Evolutionary conservation across 2,888 invertebrate genomes (phyloP), one percentile per base, ranked within the genome.

Genomic region (Drosophila suboccidentalis): DNA sequence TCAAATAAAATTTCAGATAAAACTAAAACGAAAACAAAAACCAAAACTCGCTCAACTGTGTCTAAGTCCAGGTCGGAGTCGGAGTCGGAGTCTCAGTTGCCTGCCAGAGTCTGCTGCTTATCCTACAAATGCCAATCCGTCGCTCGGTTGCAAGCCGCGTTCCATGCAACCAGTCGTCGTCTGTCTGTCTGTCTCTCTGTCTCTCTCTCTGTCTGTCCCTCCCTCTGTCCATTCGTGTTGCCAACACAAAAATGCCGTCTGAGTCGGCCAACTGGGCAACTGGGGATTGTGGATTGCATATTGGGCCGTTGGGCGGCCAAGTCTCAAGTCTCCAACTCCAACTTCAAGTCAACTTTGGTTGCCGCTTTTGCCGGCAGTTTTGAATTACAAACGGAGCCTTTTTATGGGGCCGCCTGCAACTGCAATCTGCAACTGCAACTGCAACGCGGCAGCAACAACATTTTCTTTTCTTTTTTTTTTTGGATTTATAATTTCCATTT

Each of bases 321-420:
- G 22, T 22, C 22, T 22, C 22, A 22, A 22, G 22, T 22, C 22
- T 22, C 22, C 22, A 22, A 22, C 22, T 22, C 22, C 22, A 22
- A 4, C n/a, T n/a, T 22, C 43, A 44, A 55, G 19, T 19, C 15
- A 59, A 59, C 60, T 4, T 19, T 51, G 51, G 47, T 49, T 75
- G 55, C 41, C 53, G 62, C 41, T n/a, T 71, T 76, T 71, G 77
- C 77, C 80, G 78, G 78, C 78, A 72, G 78, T 80, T 80, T 78
- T 72, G 81, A 84, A 84, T 89, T 89, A 89, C 83, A 87, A 89
- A 84, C 87, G 85, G 85, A 84, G 87, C 83, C 80, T 77, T 79
- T 78, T 67, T 53, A 58, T 73, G 78, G 38, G 66, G 61, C 75
- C 74, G 75, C 74, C 75, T 72, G 73, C 67, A 58, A 53, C 66